Base-by-base conservation (phyloP, 1,140 invertebrate genomes). In the Camponotus pennsylvanicus region DNA sequence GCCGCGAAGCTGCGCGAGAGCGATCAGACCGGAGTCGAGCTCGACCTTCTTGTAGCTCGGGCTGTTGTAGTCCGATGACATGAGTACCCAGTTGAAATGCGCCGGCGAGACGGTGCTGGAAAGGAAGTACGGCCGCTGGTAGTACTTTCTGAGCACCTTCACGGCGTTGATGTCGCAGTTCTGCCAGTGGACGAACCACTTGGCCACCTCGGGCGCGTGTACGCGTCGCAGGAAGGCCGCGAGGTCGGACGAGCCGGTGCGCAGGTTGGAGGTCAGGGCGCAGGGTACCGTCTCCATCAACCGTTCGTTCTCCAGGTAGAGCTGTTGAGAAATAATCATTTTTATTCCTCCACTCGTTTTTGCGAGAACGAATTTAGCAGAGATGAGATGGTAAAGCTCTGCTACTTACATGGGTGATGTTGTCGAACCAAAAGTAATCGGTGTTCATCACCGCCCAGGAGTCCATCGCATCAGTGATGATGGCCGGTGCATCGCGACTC, bases 151-250 rank as follows among this genome's bases (percentile, higher is more conserved):
- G 7, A 98, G 95, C 0, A 96, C 96, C 93, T 98, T 98, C 0
- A 98, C 97, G 0, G 97, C 97, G 77, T 96, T 95, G 37, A 97
- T 97, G 85, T 98, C 97, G 92, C 98, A 98, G 92, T 98, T 98
- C 94, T 98, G 97, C 96, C 98, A 98, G 90, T 98, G 97, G 3
- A 97, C 96, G 93, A 98, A 98, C 97, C 97, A 98, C 88, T 96
- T 97, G 0, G 96, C 96, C 15, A 97, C 96, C 61, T 97, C 96
- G 0, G 96, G 96, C 42, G 96, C 96, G 59, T 96, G 96, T 2
- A 97, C 96, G 49, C 96, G 96, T 40, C 96, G 96, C 1, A 97
- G 94, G 87, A 97, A 96, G 32, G 96, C 96, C 42, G 96, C 95
- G n/a, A 97, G 93, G 89, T 97, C 97, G 85, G 96, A 96, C 0